Conservation (phyloP, 2,888 invertebrate genomes). For the Patella ulyssiponensis region DNA sequence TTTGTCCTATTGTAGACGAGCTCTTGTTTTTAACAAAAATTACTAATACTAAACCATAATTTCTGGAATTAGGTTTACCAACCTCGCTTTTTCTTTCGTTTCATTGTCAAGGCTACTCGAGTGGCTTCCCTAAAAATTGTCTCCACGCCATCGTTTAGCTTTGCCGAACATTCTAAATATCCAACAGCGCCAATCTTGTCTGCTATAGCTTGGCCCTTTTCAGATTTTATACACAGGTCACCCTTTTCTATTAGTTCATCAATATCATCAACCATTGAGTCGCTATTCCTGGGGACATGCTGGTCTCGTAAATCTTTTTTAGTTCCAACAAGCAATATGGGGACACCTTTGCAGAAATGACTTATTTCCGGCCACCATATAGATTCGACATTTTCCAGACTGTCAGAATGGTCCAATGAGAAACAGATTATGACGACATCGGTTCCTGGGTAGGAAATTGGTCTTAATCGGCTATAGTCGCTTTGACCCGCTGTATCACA, state of each 20-base stretch:
- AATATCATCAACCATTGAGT: conserved; percentile 81
- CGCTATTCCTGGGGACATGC: conserved; percentile 76
- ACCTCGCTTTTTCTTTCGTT: conserved; percentile 67
- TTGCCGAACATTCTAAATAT: conserved; percentile 98
- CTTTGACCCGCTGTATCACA: conserved; percentile 98
- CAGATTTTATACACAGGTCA: conserved; percentile 82
- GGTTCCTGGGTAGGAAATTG: conserved; percentile 94
- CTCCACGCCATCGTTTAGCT: conserved; percentile 98
- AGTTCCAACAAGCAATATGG: conserved; percentile 97
- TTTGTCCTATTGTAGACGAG: too few species aligned
- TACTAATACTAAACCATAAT: too few species aligned
- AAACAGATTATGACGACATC: conserved; percentile 99
- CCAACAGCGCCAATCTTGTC: conserved; percentile 98
- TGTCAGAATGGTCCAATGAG: conserved; percentile 98
- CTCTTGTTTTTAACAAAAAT: too few species aligned
- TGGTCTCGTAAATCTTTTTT: conserved; percentile 93
- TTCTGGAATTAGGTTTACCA: too few species aligned
- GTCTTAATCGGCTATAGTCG: conserved; percentile 93
- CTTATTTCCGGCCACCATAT: conserved; percentile 93
- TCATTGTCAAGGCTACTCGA: conserved; percentile 93
- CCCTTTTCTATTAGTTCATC: background rate
- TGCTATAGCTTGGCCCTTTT: conserved; percentile 96
- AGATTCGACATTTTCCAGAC: conserved; percentile 96
- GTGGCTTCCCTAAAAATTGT: conserved; percentile 99
- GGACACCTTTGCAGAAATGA: conserved; percentile 97